These are phyloP conservation scores for Dascyllus trimaculatus DNA, from an alignment of 2,113 vertebrate species.

Conservation along the genomic window DNA sequence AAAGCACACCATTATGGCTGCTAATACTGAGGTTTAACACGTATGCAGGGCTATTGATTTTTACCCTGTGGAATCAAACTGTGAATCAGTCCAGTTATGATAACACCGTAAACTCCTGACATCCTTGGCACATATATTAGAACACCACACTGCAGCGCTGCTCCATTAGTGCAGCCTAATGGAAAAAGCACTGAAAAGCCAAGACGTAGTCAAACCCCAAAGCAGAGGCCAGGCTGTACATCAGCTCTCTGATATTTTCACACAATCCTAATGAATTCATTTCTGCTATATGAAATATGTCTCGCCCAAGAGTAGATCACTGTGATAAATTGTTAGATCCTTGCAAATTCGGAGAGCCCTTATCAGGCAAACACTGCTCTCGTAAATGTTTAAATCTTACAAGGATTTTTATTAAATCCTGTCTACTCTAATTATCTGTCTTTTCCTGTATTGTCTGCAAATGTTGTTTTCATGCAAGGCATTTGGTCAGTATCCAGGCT, in stretches of 20 bases:
- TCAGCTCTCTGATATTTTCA: background rate
- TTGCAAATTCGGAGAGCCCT: background rate
- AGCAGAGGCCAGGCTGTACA: constrained; percentile 1
- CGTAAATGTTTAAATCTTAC: background rate
- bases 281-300: background rate
- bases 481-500: background rate
- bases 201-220: constrained; percentile 6
- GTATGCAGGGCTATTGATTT: background rate
- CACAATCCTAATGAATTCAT: background rate
- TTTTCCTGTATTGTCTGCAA: background rate
- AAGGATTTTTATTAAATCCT: no score
- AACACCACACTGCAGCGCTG: constrained; percentile 2
- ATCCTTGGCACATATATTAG: background rate
- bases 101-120: background rate
- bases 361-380: background rate
- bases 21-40: no score
- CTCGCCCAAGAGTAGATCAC: background rate
- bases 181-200: constrained; percentile 14
- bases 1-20: no score
- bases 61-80: background rate
- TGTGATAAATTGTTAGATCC: background rate
- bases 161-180: constrained; percentile 17
- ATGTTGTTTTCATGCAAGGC: background rate
- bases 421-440: no score
- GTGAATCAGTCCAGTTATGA: background rate